phyloP scores from a whole-genome alignment of 2,888 invertebrate genomes.

The Endotricha flammealis region DNA sequence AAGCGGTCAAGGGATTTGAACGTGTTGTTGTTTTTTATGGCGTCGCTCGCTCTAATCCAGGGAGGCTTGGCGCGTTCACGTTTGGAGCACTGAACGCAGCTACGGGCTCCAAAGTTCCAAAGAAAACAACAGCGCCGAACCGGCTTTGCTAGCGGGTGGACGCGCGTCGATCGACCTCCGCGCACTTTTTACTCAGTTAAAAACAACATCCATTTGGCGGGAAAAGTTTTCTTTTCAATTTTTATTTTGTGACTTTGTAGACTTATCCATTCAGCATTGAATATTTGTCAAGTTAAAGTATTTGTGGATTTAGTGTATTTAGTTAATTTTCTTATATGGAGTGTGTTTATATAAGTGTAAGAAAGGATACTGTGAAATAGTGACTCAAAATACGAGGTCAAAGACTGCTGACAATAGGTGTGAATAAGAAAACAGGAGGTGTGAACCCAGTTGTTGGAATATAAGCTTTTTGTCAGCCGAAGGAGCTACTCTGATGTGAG shows the following conservation, averaged over 20 bases:
- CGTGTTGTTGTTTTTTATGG: slow-evolving; percentile 33
- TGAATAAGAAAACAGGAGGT: slow-evolving; percentile 33
- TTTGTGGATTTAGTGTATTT: not conserved
- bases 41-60: slow-evolving; percentile 22
- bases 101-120: slow-evolving; percentile 60
- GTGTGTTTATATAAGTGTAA: not conserved
- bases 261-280: not conserved
- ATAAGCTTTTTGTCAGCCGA: slow-evolving; percentile 4
- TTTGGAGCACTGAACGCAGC: slow-evolving; percentile 27
- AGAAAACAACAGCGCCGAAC: slow-evolving; percentile 67
- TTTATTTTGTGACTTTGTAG: not conserved
- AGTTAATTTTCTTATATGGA: not conserved
- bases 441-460: slow-evolving; percentile 12
- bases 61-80: slow-evolving; percentile 34
- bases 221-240: slow-evolving; percentile 28
- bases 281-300: not conserved
- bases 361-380: slow-evolving; percentile 14
- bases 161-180: slow-evolving; percentile 38
- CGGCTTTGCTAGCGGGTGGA: slow-evolving; percentile 64
- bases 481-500: not conserved
- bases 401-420: slow-evolving; percentile 25
- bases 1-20: slow-evolving; percentile 16
- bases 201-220: slow-evolving; percentile 50
- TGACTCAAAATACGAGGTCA: slow-evolving; percentile 25
- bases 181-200: slow-evolving; percentile 26